Conservation (phyloP, 37 sponge, comb jelly and placozoan genomes). For the Spongilla lacustris region DNA sequence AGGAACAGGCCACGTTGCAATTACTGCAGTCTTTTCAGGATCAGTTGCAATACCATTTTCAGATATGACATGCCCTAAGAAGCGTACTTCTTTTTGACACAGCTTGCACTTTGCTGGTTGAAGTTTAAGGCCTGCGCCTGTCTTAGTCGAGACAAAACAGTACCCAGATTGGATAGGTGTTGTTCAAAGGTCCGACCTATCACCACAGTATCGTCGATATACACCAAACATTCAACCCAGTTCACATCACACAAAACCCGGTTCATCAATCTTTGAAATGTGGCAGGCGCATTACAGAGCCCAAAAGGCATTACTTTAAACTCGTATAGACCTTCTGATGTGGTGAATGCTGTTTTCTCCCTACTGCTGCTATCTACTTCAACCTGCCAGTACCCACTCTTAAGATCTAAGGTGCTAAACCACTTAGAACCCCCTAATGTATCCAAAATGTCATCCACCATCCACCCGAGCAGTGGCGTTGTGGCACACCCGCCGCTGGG, state of each 20-base stretch:
- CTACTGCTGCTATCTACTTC: slow-evolving; percentile 5
- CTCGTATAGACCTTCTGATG: slow-evolving; percentile 1
- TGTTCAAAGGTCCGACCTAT: slow-evolving; percentile 17
- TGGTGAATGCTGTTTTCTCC: slow-evolving; percentile 5
- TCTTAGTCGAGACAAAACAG: slow-evolving; percentile 21
- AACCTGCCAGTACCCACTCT: slow-evolving; percentile 47
- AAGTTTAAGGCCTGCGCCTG: slow-evolving; percentile 30
- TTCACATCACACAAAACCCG: slow-evolving; percentile 23
- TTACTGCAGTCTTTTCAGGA: slow-evolving; percentile 17
- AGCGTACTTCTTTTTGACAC: slow-evolving; percentile 5
- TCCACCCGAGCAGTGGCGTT: no score
- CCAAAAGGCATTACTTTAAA: slow-evolving; percentile 26
- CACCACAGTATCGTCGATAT: slow-evolving; percentile 44
- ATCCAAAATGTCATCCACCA: slow-evolving; percentile 22
- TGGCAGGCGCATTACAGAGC: slow-evolving; percentile 23
- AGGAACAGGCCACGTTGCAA: slow-evolving; percentile 45
- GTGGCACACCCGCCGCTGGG: no score
- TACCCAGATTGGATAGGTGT: slow-evolving; percentile 14
- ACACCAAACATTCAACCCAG: slow-evolving; percentile 37
- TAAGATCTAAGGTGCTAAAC: slow-evolving; percentile 41
- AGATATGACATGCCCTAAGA: slow-evolving; percentile 41
- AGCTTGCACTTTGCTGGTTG: slow-evolving; percentile 17
- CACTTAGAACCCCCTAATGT: slow-evolving; percentile 40
- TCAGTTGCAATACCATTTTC: slow-evolving; percentile 20
- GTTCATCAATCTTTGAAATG: slow-evolving; percentile 49